Conservation (phyloP, 2,113 vertebrate species). For the Lepidothrix coronata region DNA sequence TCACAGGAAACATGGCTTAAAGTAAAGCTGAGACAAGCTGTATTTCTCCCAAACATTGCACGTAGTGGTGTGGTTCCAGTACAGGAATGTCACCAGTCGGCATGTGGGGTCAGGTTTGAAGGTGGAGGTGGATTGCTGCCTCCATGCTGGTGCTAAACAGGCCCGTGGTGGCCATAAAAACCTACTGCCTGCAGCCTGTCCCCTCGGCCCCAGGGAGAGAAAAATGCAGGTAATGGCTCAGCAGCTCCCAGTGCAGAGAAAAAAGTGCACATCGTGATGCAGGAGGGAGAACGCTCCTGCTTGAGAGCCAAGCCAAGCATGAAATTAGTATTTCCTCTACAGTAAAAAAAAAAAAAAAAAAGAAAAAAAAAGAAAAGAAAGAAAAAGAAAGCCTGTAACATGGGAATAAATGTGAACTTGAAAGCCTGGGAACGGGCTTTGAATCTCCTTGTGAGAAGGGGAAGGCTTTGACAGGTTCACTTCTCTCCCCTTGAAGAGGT, state of each 20-base stretch:
- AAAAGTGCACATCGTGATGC: background rate
- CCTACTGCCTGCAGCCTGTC: background rate
- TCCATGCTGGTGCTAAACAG: background rate
- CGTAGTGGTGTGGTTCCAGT: fast-evolving
- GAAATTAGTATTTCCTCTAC: conserved; percentile 52
- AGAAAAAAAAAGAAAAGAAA: background rate
- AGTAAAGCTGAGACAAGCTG: background rate
- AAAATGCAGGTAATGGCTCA: background rate
- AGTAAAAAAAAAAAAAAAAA: background rate
- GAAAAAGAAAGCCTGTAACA: background rate
- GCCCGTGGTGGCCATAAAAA: background rate
- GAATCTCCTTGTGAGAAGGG: background rate
- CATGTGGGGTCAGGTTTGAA: background rate
- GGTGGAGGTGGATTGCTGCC: background rate
- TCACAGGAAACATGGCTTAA: background rate
- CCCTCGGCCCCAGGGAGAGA: background rate
- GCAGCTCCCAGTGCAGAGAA: background rate
- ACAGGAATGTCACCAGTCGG: fast-evolving
- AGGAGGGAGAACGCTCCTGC: background rate
- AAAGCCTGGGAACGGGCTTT: background rate
- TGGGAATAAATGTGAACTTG: background rate
- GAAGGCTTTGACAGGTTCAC: background rate
- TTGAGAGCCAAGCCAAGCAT: conserved; percentile 29
- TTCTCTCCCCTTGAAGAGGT: background rate
- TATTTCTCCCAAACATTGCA: background rate